Evolutionary conservation across 2,113 vertebrate species (phyloP).

Genomic region (Lethenteron camtschaticum): DNA sequence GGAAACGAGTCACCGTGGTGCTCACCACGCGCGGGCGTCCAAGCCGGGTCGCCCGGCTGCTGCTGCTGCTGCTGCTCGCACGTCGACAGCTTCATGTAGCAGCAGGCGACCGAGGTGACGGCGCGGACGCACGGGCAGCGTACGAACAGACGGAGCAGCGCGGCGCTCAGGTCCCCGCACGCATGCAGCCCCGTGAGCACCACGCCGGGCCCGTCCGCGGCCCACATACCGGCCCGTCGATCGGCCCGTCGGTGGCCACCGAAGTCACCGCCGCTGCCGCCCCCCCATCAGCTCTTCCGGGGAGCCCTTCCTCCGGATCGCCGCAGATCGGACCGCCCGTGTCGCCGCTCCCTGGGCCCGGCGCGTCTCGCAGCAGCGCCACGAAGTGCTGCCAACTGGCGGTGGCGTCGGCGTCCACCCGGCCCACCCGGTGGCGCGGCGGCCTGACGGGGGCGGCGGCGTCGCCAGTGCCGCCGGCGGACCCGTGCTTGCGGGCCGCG

Average conservation of each 20-base stretch:
- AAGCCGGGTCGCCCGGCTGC: not conserved
- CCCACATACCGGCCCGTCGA: not conserved
- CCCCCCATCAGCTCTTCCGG: not conserved
- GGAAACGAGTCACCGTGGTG: no score
- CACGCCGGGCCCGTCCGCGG: constrained; percentile 11
- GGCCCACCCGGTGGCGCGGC: constrained; percentile 34
- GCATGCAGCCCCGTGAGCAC: constrained; percentile 62
- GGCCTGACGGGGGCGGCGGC: constrained; percentile 6
- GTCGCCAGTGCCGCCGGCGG: not conserved
- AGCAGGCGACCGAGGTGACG: constrained; percentile 56
- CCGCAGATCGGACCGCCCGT: not conserved
- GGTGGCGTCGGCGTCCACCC: constrained; percentile 27
- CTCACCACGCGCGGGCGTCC: not conserved
- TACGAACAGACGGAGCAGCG: constrained; percentile 50
- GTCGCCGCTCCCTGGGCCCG: constrained; percentile 17
- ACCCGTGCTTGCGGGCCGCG: not conserved
- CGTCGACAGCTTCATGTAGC: constrained; percentile 73
- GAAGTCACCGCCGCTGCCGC: not conserved
- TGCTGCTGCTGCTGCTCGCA: constrained; percentile 12
- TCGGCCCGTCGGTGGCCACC: not conserved
- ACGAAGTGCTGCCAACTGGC: constrained; percentile 30
- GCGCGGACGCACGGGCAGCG: constrained; percentile 31
- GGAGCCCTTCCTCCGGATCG: no score
- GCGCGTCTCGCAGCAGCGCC: constrained; percentile 20
- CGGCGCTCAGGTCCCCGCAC: constrained; percentile 61